Conservation (phyloP, 2,797 vertebrate species). For the Crypturellus tataupa region DNA sequence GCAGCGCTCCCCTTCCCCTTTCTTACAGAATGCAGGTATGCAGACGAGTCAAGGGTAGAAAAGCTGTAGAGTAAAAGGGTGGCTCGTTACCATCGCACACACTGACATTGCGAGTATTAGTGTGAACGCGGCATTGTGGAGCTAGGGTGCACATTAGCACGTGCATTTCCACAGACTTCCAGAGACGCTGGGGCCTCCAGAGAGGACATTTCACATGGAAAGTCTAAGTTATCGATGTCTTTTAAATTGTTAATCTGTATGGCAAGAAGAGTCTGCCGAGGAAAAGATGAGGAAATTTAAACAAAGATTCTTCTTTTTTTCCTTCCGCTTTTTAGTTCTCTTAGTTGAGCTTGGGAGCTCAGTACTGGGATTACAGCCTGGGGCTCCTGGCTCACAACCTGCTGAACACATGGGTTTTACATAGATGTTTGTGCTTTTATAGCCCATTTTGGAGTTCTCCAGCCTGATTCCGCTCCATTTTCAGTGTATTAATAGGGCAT, state of each 20-base stretch:
- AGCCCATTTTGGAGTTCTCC: slow-evolving; percentile 3
- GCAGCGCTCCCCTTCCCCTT: rapidly evolving
- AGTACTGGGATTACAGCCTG: slow-evolving; percentile 30
- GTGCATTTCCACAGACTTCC: neutral
- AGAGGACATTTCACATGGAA: neutral
- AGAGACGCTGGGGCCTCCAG: neutral
- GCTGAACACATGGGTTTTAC: slow-evolving; percentile 40
- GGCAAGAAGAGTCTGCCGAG: neutral
- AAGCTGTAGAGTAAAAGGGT: neutral
- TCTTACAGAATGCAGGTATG: neutral
- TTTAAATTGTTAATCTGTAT: neutral
- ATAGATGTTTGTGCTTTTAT: neutral
- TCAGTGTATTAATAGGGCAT: neutral
- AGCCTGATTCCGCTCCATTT: slow-evolving; percentile 2
- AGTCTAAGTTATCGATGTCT: neutral
- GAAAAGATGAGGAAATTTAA: neutral
- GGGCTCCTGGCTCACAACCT: slow-evolving; percentile 36
- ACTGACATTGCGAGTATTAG: no score
- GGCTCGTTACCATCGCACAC: neutral
- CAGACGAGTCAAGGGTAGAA: neutral
- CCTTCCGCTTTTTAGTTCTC: neutral
- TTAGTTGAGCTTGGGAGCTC: neutral
- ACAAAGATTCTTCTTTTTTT: neutral
- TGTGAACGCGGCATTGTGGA: neutral
- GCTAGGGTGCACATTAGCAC: rapidly evolving